A percentile compares a stretch with the other conserved stretches of the same genome.
These are phyloP conservation scores for Chaenodraco wilsoni DNA, from an alignment of 2,797 vertebrate species.

Conservation along the genomic window DNA sequence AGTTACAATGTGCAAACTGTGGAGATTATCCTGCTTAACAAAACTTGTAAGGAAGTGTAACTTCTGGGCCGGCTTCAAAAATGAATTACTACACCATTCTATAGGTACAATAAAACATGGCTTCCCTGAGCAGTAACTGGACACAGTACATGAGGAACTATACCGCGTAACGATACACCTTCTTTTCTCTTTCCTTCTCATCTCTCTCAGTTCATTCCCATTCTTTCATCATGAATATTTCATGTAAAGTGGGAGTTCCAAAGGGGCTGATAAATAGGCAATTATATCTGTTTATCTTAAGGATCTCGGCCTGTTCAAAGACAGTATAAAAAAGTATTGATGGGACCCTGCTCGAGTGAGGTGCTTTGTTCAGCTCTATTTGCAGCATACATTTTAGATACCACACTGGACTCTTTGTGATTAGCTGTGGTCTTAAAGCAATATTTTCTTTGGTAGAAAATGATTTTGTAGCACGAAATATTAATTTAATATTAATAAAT, in stretches of 20 bases:
- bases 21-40: too few species aligned
- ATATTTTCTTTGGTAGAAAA: slow-evolving; percentile 14
- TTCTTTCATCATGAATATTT: slow-evolving; percentile 54
- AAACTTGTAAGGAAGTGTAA: too few species aligned
- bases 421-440: slow-evolving; percentile 18
- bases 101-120: neutral
- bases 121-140: neutral
- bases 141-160: neutral
- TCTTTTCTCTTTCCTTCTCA: neutral
- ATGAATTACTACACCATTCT: neutral
- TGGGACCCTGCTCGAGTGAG: slow-evolving; percentile 43
- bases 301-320: slow-evolving; percentile 36
- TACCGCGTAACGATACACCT: neutral
- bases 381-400: too few species aligned
- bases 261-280: slow-evolving; percentile 50
- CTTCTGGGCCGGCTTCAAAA: too few species aligned
- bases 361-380: slow-evolving; percentile 34
- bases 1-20: too few species aligned
- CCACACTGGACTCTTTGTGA: slow-evolving; percentile 1
- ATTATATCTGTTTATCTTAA: slow-evolving; percentile 56
- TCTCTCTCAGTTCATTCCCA: slow-evolving; percentile 12
- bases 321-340: slow-evolving; percentile 13
- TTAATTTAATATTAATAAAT: too few species aligned
- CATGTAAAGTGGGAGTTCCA: slow-evolving; percentile 25
- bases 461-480: slow-evolving; percentile 14